Conservation (phyloP, 1,140 invertebrate genomes). For the Cecropterus lyciades region DNA sequence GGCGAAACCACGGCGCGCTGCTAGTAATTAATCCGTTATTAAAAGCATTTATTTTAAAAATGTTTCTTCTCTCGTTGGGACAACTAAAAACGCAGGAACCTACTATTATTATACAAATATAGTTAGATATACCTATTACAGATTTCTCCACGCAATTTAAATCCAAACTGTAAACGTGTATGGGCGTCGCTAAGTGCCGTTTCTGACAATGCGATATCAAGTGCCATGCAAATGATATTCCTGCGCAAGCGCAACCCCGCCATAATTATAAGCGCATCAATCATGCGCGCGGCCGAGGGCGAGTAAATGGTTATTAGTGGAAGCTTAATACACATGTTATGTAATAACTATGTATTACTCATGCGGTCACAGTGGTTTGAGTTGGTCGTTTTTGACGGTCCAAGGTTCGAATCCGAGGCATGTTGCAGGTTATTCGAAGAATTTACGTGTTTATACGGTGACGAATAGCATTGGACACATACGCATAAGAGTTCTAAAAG, state of each 20-base stretch:
- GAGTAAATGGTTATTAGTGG: constrained; percentile 58
- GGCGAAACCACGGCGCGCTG: no score
- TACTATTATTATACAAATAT: no score
- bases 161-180: constrained; percentile 21
- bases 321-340: constrained; percentile 45
- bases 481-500: no score
- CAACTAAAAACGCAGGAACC: no score
- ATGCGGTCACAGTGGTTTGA: background rate
- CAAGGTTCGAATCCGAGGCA: no score
- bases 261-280: constrained; percentile 79
- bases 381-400: no score
- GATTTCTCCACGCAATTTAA: background rate
- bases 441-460: no score
- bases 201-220: constrained; percentile 32
- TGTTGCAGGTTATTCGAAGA: no score
- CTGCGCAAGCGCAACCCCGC: constrained; percentile 55
- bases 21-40: no score
- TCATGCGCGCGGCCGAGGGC: constrained; percentile 56
- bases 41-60: no score
- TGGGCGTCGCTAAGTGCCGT: constrained; percentile 38
- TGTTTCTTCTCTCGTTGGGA: no score
- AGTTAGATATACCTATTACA: background rate
- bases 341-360: constrained; percentile 18
- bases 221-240: constrained; percentile 62
- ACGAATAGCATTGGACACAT: no score